Conservation (phyloP, 1,140 invertebrate genomes). For the Diachasma alloeum region DNA sequence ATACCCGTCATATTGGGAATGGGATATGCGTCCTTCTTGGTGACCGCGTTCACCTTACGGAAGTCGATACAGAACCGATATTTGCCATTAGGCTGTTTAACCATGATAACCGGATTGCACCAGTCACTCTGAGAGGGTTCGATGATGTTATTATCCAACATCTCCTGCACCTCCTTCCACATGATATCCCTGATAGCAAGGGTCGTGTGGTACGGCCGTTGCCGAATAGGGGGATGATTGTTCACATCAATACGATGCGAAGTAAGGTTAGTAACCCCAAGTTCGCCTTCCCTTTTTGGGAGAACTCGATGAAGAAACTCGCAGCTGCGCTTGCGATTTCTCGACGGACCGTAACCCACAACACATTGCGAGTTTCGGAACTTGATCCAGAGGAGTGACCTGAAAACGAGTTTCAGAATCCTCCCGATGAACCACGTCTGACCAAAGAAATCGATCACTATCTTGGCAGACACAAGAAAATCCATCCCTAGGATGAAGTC, state of each 20-base stretch:
- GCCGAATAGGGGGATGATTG: slow-evolving; percentile 2
- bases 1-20: too few species aligned
- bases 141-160: slow-evolving; percentile 36
- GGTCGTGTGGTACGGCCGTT: slow-evolving; percentile 22
- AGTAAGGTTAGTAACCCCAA: neutral
- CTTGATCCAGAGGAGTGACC: neutral
- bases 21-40: too few species aligned
- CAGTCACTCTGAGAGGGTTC: neutral
- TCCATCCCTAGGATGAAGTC: too few species aligned
- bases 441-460: too few species aligned
- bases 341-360: neutral
- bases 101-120: neutral
- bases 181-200: slow-evolving; percentile 23
- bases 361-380: neutral
- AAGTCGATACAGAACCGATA: too few species aligned
- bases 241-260: slow-evolving; percentile 48
- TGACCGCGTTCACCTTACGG: too few species aligned
- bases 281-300: neutral
- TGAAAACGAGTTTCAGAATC: neutral
- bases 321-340: too few species aligned
- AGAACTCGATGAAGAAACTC: neutral
- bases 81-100: neutral
- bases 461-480: too few species aligned
- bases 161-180: slow-evolving; percentile 32
- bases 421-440: neutral